These are phyloP conservation scores for Gavialis gangeticus DNA, from an alignment of 2,113 vertebrate genomes.

Conservation along the genomic window DNA sequence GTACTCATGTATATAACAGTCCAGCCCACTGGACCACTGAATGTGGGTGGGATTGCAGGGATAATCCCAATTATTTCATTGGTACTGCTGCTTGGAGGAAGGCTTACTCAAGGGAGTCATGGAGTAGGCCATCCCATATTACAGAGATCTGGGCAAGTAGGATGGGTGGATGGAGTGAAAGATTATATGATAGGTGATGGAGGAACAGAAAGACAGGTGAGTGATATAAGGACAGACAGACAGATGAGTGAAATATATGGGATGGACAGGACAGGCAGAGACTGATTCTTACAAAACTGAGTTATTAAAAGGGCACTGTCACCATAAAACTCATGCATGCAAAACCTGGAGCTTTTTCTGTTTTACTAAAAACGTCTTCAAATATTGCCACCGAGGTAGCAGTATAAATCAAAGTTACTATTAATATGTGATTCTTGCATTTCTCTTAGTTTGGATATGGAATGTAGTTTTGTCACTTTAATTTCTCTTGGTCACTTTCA, in stretches of 20 bases:
- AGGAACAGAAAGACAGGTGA: rapidly evolving
- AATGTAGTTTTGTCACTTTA: neutral
- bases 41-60: neutral
- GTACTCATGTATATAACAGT: too few species aligned
- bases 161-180: too few species aligned
- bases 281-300: too few species aligned
- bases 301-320: neutral
- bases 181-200: neutral
- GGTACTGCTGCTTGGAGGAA: neutral
- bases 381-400: neutral
- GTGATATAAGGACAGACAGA: neutral
- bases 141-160: neutral
- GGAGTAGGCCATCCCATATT: neutral
- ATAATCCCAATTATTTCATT: neutral
- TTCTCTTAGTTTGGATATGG: neutral
- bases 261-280: too few species aligned
- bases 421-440: neutral
- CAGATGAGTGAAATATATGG: neutral
- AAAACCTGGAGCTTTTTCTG: neutral
- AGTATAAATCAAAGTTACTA: neutral
- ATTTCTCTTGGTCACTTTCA: neutral
- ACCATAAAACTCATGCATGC: neutral
- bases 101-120: neutral
- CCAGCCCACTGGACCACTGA: neutral
- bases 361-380: neutral